Evolutionary conservation across 2,113 vertebrate genomes (phyloP).

Genomic region (Coturnix japonica): DNA sequence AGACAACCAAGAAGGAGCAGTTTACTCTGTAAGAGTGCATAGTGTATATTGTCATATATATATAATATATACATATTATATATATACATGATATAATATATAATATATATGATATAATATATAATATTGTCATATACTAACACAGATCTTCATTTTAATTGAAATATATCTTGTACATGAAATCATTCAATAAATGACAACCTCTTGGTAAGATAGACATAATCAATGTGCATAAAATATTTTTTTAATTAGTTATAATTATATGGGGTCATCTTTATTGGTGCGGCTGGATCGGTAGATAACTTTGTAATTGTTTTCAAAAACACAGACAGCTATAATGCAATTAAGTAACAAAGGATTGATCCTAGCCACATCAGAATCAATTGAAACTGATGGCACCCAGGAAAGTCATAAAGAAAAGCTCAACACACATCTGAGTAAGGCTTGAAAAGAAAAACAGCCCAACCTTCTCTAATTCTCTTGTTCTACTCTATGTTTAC

Average conservation of each 20-base stretch:
- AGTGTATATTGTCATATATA: too few species aligned
- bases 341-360: constrained; percentile 60
- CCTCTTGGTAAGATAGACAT: constrained; percentile 14
- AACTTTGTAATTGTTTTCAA: constrained; percentile 55
- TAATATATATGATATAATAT: too few species aligned
- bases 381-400: constrained; percentile 39
- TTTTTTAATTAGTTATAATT: constrained; percentile 61
- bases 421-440: not conserved
- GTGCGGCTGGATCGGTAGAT: constrained; percentile 37
- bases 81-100: too few species aligned
- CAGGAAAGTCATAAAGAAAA: constrained; percentile 20
- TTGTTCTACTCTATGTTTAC: not conserved
- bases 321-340: constrained; percentile 33
- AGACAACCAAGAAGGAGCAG: not conserved
- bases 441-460: not conserved
- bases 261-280: constrained; percentile 38
- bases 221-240: constrained; percentile 55
- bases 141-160: constrained; percentile 43
- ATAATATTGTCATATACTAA: too few species aligned
- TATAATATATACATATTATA: too few species aligned
- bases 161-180: constrained; percentile 14
- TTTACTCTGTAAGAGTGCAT: not conserved
- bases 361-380: constrained; percentile 52
- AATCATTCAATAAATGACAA: constrained; percentile 48
- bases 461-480: not conserved